These are phyloP conservation scores for Octomys mimax DNA, from an alignment of 2,797 vertebrate species.

Conservation along the genomic window DNA sequence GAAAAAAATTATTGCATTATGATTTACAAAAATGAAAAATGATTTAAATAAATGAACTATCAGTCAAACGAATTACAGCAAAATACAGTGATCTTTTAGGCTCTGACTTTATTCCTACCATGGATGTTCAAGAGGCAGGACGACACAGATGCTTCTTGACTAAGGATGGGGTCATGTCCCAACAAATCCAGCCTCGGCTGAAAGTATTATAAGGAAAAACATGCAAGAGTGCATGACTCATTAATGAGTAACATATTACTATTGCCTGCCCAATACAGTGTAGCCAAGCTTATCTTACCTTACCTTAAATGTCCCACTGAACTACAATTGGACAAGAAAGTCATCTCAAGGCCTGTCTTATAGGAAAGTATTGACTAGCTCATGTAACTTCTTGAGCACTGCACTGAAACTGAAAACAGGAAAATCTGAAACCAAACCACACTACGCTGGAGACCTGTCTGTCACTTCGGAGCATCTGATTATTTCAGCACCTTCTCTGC, in stretches of 20 bases:
- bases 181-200: neutral
- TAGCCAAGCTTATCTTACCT: too few relatives aligned
- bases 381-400: neutral
- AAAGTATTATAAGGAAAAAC: neutral
- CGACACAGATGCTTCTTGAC: neutral
- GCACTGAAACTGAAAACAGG: neutral
- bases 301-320: neutral
- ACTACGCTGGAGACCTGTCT: neutral
- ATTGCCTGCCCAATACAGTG: neutral
- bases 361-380: neutral
- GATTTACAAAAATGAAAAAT: slow-evolving; percentile 46
- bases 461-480: too few relatives aligned
- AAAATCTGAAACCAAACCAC: neutral
- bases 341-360: neutral
- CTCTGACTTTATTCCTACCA: neutral
- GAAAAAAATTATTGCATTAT: neutral
- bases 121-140: neutral
- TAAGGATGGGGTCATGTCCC: too few relatives aligned
- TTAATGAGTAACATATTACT: neutral
- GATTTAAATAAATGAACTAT: neutral
- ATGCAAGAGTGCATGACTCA: neutral
- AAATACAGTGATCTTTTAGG: neutral
- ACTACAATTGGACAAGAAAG: neutral
- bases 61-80: slow-evolving; percentile 13
- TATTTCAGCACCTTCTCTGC: neutral